Evolutionary conservation across 2,113 vertebrate genomes (phyloP).

Genomic region (Hyla sarda): DNA sequence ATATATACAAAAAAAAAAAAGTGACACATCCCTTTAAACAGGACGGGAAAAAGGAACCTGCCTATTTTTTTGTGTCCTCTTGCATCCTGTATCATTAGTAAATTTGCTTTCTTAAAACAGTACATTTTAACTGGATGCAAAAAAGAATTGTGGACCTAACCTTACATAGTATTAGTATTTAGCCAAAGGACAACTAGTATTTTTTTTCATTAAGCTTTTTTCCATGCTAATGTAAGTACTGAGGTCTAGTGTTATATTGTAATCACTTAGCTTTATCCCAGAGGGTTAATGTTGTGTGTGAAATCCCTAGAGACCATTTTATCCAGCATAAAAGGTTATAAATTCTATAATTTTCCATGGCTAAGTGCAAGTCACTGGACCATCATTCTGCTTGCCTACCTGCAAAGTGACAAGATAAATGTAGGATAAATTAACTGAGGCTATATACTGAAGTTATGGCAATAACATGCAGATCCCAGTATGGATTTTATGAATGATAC

Average conservation of each 20-base stretch:
- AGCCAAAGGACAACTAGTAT: background rate
- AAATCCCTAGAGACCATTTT: background rate
- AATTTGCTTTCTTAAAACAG: no score
- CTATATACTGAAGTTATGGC: background rate
- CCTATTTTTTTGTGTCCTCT: no score
- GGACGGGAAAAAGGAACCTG: no score
- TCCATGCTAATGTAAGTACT: background rate
- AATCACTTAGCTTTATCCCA: background rate
- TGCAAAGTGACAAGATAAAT: constrained; percentile 15
- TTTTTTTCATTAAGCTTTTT: background rate
- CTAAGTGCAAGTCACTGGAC: constrained; percentile 12
- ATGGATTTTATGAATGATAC: background rate
- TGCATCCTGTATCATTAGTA: no score
- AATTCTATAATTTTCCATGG: constrained; percentile 8
- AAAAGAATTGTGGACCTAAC: no score
- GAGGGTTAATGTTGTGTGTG: constrained; percentile 40
- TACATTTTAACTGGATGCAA: no score
- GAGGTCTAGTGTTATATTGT: background rate
- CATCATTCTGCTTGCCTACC: background rate
- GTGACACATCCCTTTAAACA: no score
- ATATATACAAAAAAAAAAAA: no score
- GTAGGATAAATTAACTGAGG: background rate
- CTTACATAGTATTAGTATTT: background rate
- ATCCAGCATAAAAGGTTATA: constrained; percentile 19
- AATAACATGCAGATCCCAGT: background rate